These are phyloP conservation scores for Spongilla lacustris DNA, from an alignment of 37 sponge, comb jelly and placozoan species.

Conservation along the genomic window DNA sequence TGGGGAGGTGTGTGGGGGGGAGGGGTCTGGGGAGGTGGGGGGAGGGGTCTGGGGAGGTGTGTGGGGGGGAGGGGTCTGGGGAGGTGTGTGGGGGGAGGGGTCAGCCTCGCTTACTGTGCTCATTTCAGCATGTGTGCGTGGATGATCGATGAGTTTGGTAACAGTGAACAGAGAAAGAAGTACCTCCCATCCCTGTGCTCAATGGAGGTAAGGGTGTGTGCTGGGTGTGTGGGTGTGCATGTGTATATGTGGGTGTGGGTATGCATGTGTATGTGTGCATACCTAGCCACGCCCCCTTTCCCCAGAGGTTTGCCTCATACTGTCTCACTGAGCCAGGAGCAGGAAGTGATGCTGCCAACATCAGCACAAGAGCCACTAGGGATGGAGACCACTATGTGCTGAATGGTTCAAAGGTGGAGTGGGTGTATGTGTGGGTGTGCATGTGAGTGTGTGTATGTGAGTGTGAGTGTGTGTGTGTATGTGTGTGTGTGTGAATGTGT, in stretches of 20 bases:
- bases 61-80: too few relatives aligned
- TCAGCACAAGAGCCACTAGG: constrained; percentile 59
- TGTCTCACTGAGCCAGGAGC: constrained; percentile 96
- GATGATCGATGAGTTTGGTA: constrained; percentile 96
- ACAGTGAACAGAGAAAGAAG: constrained; percentile 47
- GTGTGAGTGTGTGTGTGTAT: background rate
- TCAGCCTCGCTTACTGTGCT: background rate
- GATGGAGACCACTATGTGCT: constrained; percentile 80
- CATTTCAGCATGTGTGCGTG: constrained; percentile 25
- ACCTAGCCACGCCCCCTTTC: background rate
- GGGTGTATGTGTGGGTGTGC: background rate
- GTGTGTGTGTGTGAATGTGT: background rate
- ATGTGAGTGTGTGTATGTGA: too few relatives aligned
- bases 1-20: background rate
- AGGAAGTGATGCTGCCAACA: constrained; percentile 93
- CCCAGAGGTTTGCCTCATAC: constrained; percentile 79
- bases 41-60: background rate
- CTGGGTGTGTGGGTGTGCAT: background rate
- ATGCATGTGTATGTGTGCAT: background rate
- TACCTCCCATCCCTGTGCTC: constrained; percentile 70
- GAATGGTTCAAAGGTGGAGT: constrained; percentile 85
- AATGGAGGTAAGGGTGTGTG: constrained; percentile 59
- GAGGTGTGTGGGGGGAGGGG: background rate
- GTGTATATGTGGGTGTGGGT: background rate
- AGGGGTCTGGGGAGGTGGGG: background rate